Evolutionary conservation across 2,888 invertebrate genomes (phyloP), one percentile per base, ranked within the genome.

Genomic region (Sesamia inferens): DNA sequence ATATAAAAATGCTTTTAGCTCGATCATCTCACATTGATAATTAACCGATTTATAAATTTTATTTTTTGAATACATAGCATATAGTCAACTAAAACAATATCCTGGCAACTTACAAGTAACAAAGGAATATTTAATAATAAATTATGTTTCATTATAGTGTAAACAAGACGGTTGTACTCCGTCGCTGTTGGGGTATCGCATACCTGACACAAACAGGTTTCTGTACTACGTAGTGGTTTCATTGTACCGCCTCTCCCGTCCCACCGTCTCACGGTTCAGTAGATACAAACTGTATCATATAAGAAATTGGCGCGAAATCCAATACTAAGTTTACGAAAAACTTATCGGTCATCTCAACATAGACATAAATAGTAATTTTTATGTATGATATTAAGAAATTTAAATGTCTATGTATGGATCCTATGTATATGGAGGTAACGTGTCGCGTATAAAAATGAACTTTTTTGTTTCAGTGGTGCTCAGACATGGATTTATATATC

Each of bases 401-500:
- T 16, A 39, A 48, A 64, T 48, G 24, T 64, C 7, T 22, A 42
- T 68, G 14, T 48, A 22, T 19, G 13, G 5, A 51, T 44, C 16
- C 14, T 31, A 48, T 5, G 59, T n/a, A n/a, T n/a, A n/a, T n/a
- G 22, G 22, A 54, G 16, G 22, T 2, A n/a, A 47, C 58, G 22
- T 19, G 10, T 47, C 19, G 44, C 22, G 31, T 76, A 22, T 42
- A 71, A 42, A 61, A 54, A 80, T 47, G 8, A 44, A 39, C 8
- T 44, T 14, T 71, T 86, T 88, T 82, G 73, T 94, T 94, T 48
- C 90, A 97, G 97, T 96, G 95, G 91, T 95, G 96, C 90, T 96
- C 96, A 85, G 96, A 96, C 88, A 97, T 97, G 93, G 97, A 97
- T 91, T 95, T 97, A 80, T 97, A 97, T 88, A 97, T 97, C 90